Evolutionary conservation across 2,113 vertebrate genomes (phyloP).

Genomic region (Toxotes jaculatrix): DNA sequence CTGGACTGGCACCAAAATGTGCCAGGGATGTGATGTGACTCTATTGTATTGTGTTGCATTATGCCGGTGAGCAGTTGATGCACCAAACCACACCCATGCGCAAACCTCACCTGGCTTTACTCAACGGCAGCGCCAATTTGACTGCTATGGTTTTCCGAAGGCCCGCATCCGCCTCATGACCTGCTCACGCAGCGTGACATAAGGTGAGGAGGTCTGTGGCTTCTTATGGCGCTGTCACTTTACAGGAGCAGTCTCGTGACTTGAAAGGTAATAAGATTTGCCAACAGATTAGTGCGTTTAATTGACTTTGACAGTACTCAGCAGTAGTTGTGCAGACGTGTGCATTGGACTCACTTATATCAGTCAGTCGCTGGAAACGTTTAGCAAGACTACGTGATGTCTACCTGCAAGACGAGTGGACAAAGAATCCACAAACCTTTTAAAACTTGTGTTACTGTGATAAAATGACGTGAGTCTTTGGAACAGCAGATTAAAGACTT

Average conservation of each 20-base stretch:
- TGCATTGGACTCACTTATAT: background rate
- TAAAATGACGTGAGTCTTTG: slow-evolving; percentile 16
- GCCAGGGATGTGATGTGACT: background rate
- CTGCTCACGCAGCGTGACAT: background rate
- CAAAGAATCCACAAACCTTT: background rate
- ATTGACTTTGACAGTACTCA: background rate
- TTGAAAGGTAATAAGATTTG: slow-evolving; percentile 17
- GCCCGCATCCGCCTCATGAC: too few relatives aligned
- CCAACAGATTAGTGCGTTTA: slow-evolving; percentile 6
- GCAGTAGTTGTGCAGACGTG: background rate
- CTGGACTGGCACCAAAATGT: background rate
- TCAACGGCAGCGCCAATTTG: background rate
- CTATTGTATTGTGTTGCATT: background rate
- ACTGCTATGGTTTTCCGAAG: background rate
- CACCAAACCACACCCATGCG: slow-evolving; percentile 4
- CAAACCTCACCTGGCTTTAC: background rate
- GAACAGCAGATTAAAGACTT: background rate
- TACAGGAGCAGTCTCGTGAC: background rate
- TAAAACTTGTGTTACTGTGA: background rate
- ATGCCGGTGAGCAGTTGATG: background rate
- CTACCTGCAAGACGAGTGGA: too few relatives aligned
- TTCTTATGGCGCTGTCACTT: background rate
- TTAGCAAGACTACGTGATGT: background rate
- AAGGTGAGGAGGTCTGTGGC: background rate
- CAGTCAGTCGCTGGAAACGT: background rate